Percentiles rank a stretch among this genome's conserved stretches.
phyloP scores from a whole-genome alignment of 2,113 vertebrate genomes.

The Corvus moneduloides region DNA sequence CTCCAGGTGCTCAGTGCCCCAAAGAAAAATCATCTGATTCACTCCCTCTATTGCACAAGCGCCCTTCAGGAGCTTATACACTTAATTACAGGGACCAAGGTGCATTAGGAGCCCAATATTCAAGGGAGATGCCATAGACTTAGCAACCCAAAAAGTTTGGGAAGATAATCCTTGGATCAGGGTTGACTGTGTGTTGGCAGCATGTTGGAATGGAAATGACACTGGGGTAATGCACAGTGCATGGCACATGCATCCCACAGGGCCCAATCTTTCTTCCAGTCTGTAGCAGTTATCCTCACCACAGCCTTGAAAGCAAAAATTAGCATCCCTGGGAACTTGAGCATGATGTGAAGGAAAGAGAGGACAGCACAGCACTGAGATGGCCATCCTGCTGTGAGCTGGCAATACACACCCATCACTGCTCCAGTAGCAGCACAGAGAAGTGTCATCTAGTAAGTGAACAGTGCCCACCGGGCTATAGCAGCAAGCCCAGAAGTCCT shows the following conservation, averaged over 20 bases:
- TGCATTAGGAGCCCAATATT: not conserved
- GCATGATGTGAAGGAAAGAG: not conserved
- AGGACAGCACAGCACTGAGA: not conserved
- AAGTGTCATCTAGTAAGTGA: not conserved
- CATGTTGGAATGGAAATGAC: not conserved
- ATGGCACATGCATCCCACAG: not conserved
- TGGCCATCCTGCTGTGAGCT: not conserved
- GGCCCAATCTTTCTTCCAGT: not conserved
- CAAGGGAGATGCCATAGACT: not conserved
- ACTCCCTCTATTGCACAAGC: not conserved
- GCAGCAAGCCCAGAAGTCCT: not conserved
- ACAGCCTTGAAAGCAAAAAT: not conserved
- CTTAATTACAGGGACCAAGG: not conserved
- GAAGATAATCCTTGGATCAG: not conserved
- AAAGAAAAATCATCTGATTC: not conserved
- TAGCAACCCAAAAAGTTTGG: not conserved
- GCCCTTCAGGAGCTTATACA: not conserved
- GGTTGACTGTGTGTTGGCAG: not conserved
- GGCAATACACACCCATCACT: not conserved
- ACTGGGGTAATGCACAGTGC: not conserved
- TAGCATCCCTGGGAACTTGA: not conserved
- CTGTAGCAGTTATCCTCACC: not conserved
- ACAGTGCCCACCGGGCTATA: fast-evolving
- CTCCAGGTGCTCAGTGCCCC: not conserved
- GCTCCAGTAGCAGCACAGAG: not conserved